Evolutionary conservation across 2,888 invertebrate genomes (phyloP), one percentile per base, ranked within the genome.

Genomic region (Ormyrus pomaceus): DNA sequence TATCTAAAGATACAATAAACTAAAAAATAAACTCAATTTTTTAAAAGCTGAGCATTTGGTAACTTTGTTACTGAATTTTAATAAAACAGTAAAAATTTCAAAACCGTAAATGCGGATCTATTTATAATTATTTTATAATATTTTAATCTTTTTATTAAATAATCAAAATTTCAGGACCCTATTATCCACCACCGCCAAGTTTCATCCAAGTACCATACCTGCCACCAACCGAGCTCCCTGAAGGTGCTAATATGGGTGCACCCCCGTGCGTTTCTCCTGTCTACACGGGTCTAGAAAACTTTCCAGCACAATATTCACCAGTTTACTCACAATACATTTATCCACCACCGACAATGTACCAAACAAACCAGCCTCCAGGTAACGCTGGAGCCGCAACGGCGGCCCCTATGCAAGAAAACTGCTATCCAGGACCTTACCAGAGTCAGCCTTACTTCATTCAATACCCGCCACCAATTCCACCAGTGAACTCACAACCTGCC

Each of bases 181-280:
- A 73, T 46, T 80, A 80, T 46, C 53, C 82, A 45, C 45, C 78
- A 8, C 79, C 76, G 9, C 69, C 76, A 1, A 61, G 82, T 11
- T 82, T 69, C n/a, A 19, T 82, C 1, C 79, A 77, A 9, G 48
- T 82, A 2, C 79, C 82, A 6, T 82, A 82, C 13, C 6, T 82
- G 1, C 76, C 72, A n/a, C 34, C 34, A 34, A 34, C 34, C 34
- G 34, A 34, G 3, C 50, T 51, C 10, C 9, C 11, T 11, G 9
- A 50, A 1, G 69, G 13, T 8, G 58, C 50, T 11, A 68, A 50
- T 34, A 19, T 7, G 9, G 45, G 19, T 6, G 59, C 19, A 46
- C 66, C 34, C 4, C 34, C 66, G 10, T 55, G 69, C 45, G 53
- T 79, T 10, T 64, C 75, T 0, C 79, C 62, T 4, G n/a, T 81